These are phyloP conservation scores for Cryptocheilus praepositus DNA, from an alignment of 2,888 invertebrate species.

Conservation along the genomic window DNA sequence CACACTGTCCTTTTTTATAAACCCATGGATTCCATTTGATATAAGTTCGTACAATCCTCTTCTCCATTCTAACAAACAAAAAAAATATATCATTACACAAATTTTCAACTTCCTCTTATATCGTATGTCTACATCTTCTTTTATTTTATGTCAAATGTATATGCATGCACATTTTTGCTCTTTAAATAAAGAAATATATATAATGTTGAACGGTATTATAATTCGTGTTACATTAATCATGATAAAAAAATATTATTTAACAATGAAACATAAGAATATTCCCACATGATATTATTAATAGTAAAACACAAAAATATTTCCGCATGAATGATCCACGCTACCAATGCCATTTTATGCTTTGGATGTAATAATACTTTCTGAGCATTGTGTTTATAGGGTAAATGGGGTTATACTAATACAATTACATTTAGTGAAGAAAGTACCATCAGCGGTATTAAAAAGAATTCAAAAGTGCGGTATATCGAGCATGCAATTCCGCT, in stretches of 20 bases:
- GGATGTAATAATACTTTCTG: too few relatives aligned
- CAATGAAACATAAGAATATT: too few relatives aligned
- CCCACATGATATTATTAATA: too few relatives aligned
- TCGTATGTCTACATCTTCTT: neutral
- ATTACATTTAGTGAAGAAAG: neutral
- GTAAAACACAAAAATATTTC: neutral
- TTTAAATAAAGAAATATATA: too few relatives aligned
- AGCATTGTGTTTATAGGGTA: neutral
- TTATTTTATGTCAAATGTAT: too few relatives aligned
- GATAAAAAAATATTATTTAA: constrained; percentile 1
- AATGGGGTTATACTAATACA: neutral
- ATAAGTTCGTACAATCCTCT: constrained; percentile 88
- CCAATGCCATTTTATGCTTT: too few relatives aligned
- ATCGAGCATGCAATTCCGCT: neutral
- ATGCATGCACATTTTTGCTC: too few relatives aligned
- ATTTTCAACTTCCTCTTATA: constrained; percentile 7
- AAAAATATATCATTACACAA: neutral
- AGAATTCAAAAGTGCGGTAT: neutral
- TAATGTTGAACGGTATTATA: too few relatives aligned
- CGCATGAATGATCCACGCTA: too few relatives aligned
- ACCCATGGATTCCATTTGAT: constrained; percentile 85
- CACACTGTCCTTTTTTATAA: constrained; percentile 86
- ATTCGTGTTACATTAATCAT: neutral
- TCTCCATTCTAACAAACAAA: constrained; percentile 79
- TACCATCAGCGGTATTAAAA: neutral